Conservation (phyloP, 2,113 vertebrate species). For the Chionodraco myersi region DNA sequence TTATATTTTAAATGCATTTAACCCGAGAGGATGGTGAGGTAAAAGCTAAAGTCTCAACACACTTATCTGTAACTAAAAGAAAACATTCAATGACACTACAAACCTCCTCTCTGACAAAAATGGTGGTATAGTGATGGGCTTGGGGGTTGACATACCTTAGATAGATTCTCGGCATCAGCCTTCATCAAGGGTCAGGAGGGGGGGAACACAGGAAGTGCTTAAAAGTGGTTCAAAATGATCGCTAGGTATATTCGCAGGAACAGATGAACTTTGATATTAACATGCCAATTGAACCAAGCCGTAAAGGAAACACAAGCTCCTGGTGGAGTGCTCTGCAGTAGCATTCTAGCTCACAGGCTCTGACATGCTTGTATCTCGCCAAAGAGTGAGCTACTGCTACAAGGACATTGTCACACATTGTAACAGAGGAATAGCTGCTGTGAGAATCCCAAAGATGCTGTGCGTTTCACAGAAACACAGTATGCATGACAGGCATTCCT, state of each 20-base stretch:
- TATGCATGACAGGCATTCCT: neutral
- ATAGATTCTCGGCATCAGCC: neutral
- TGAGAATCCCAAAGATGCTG: neutral
- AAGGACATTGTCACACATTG: neutral
- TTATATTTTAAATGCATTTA: neutral
- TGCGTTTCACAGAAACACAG: neutral
- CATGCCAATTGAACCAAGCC: neutral
- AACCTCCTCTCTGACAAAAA: neutral
- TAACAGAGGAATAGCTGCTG: conserved; percentile 1
- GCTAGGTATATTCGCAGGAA: neutral
- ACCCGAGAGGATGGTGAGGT: neutral
- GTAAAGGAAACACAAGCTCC: neutral
- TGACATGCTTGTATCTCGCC: neutral
- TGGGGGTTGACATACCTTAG: neutral
- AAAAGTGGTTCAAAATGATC: neutral
- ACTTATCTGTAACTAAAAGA: too few relatives aligned
- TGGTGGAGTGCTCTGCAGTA: neutral
- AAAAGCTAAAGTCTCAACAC: neutral
- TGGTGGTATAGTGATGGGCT: neutral
- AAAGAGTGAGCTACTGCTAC: neutral
- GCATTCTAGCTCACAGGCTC: neutral
- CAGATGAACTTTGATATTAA: neutral
- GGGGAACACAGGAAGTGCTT: neutral
- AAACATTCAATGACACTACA: neutral
- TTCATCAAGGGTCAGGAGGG: neutral